Evolutionary conservation across 2,888 invertebrate species (phyloP).

Genomic region (Diploptera punctata): DNA sequence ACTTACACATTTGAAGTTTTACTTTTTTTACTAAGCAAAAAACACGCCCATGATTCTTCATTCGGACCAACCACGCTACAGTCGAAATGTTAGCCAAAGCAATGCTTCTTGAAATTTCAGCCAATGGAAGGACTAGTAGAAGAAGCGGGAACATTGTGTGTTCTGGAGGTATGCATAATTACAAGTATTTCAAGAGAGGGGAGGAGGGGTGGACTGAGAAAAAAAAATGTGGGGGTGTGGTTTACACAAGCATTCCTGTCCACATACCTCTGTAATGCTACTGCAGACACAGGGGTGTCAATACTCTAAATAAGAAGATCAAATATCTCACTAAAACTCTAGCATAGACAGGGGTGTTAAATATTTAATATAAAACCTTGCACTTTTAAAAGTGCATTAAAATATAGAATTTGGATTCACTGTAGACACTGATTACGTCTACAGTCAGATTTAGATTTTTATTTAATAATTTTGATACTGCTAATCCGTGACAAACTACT

Average conservation of each 20-base stretch:
- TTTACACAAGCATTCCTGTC: constrained; percentile 23
- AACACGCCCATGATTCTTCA: constrained; percentile 24
- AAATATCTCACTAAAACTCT: too few relatives aligned
- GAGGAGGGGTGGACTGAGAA: constrained; percentile 1
- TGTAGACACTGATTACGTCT: too few relatives aligned
- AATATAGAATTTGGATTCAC: too few relatives aligned
- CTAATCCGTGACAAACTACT: too few relatives aligned
- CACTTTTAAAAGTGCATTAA: too few relatives aligned
- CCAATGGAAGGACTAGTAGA: not conserved
- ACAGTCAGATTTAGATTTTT: too few relatives aligned
- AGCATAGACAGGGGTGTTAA: too few relatives aligned
- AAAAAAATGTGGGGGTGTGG: constrained; percentile 23
- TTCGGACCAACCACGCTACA: not conserved
- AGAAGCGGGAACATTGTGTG: not conserved
- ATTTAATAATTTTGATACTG: too few relatives aligned
- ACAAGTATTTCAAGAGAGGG: not conserved
- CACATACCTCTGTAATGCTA: constrained; percentile 30
- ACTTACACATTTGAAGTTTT: too few relatives aligned
- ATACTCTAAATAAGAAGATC: too few relatives aligned
- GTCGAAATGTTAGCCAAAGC: constrained; percentile 9
- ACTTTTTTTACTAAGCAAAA: constrained; percentile 5
- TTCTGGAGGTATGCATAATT: constrained; percentile 26
- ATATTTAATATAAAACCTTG: too few relatives aligned
- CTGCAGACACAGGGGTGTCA: not conserved
- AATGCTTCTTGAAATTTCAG: not conserved